A percentile compares a stretch with the other conserved stretches of the same genome.
Evolutionary conservation across 2,888 invertebrate genomes (phyloP).

Genomic region (Platycheirus rosarum): DNA sequence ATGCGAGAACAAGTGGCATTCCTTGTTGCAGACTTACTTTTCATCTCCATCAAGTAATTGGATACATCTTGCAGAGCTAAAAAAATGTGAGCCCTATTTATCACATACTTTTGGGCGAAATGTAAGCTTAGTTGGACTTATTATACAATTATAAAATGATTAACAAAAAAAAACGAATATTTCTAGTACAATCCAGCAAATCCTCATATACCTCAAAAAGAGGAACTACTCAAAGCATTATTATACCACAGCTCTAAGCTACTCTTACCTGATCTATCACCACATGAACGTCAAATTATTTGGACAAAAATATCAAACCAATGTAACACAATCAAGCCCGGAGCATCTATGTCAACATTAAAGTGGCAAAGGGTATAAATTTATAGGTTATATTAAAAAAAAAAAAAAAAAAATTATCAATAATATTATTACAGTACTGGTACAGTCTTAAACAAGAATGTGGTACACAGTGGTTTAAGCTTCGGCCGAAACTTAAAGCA

Average conservation of each 20-base stretch:
- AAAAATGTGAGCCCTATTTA: constrained; percentile 1
- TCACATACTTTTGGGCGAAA: neutral
- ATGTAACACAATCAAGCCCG: neutral
- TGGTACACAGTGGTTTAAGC: constrained; percentile 1
- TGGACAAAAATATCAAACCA: neutral
- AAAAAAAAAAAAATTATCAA: neutral
- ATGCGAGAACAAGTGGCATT: constrained; percentile 9
- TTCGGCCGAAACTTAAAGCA: constrained; percentile 12
- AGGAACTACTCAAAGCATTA: neutral
- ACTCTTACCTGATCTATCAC: neutral
- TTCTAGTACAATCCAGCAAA: neutral
- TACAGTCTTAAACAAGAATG: constrained; percentile 16
- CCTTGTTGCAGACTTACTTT: constrained; percentile 12
- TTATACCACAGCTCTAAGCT: neutral
- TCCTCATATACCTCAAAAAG: neutral
- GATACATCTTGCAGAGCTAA: constrained; percentile 1
- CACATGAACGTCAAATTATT: neutral
- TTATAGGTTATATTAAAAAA: too few species aligned
- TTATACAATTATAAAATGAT: neutral
- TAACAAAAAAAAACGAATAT: neutral
- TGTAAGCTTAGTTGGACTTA: neutral
- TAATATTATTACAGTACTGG: constrained; percentile 15
- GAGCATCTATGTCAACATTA: neutral
- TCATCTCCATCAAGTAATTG: constrained; percentile 1
- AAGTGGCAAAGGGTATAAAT: constrained; percentile 25